A percentile compares a stretch with the other conserved stretches of the same genome.
Conservation (phyloP, 1,140 invertebrate genomes). For the Euglossa dilemma region DNA sequence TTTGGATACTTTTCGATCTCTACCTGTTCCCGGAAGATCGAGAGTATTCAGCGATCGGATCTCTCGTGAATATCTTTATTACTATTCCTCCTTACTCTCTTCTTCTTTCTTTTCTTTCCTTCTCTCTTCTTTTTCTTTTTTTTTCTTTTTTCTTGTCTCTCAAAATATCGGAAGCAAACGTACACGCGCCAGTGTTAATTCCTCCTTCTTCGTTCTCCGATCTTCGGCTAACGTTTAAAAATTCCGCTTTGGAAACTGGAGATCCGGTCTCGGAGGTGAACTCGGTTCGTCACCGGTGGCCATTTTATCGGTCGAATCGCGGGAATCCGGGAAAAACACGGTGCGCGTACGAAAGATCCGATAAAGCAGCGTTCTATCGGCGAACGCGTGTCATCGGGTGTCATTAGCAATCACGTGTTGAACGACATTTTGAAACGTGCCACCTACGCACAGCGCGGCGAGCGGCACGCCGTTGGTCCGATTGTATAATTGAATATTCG, state of each 20-base stretch:
- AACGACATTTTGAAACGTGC: slow-evolving; percentile 61
- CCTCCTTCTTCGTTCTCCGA: no score
- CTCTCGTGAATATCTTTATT: slow-evolving; percentile 86
- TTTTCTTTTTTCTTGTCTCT: no score
- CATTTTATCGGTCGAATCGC: neutral
- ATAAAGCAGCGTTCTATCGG: slow-evolving; percentile 26
- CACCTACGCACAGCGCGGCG: slow-evolving; percentile 46
- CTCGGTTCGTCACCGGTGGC: no score
- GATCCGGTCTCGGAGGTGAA: no score
- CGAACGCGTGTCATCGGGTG: slow-evolving; percentile 47
- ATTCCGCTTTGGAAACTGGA: no score
- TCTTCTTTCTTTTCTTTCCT: neutral
- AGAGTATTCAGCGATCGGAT: slow-evolving; percentile 87
- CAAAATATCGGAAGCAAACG: no score
- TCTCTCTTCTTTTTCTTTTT: no score
- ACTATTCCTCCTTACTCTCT: neutral
- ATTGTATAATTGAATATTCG: slow-evolving; percentile 82
- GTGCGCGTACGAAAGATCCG: neutral
- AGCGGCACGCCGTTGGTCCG: slow-evolving; percentile 68
- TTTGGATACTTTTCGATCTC: slow-evolving; percentile 91
- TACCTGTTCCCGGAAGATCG: slow-evolving; percentile 88
- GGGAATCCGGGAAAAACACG: neutral
- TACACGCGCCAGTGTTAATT: no score
- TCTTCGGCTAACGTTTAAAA: no score
- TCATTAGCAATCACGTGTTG: slow-evolving; percentile 53